Percentiles rank a stretch among this genome's conserved stretches.
These are phyloP conservation scores for Platichthys stellatus DNA, from an alignment of 2,113 vertebrate species.

Conservation along the genomic window DNA sequence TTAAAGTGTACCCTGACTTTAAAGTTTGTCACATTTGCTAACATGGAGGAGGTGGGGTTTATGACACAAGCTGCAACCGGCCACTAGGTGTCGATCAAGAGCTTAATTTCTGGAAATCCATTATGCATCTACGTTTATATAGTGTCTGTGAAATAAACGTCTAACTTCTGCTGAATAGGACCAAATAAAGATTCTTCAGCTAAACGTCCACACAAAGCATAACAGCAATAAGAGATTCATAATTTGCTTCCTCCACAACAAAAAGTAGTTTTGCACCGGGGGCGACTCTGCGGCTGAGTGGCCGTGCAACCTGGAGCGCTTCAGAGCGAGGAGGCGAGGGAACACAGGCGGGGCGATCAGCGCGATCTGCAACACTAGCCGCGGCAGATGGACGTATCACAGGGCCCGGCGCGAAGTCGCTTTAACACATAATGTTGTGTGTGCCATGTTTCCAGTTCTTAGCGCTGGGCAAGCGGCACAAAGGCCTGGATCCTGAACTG, in stretches of 20 bases:
- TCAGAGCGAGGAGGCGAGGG: slow-evolving; percentile 37
- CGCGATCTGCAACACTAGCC: slow-evolving; percentile 60
- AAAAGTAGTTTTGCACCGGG: slow-evolving; percentile 29
- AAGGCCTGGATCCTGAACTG: slow-evolving; percentile 66
- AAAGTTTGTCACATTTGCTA: too few relatives aligned
- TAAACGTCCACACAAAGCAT: neutral
- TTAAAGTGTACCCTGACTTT: too few relatives aligned
- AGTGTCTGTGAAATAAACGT: too few relatives aligned
- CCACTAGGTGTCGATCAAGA: too few relatives aligned
- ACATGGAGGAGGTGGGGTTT: too few relatives aligned
- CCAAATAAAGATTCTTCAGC: too few relatives aligned
- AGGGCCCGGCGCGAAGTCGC: slow-evolving; percentile 55
- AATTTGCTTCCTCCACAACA: neutral
- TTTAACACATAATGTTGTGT: slow-evolving; percentile 54
- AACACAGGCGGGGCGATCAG: slow-evolving; percentile 35
- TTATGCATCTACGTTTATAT: too few relatives aligned
- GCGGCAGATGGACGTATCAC: slow-evolving; percentile 68
- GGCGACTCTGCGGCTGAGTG: slow-evolving; percentile 28
- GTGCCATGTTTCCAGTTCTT: slow-evolving; percentile 58
- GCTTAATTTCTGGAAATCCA: too few relatives aligned
- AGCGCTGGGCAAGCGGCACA: slow-evolving; percentile 44
- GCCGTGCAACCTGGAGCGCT: slow-evolving; percentile 43
- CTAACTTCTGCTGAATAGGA: too few relatives aligned
- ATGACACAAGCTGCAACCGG: too few relatives aligned
- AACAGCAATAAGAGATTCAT: neutral